These are phyloP conservation scores for Delichon dasypus DNA, from an alignment of 2,797 vertebrate species.

Conservation along the genomic window DNA sequence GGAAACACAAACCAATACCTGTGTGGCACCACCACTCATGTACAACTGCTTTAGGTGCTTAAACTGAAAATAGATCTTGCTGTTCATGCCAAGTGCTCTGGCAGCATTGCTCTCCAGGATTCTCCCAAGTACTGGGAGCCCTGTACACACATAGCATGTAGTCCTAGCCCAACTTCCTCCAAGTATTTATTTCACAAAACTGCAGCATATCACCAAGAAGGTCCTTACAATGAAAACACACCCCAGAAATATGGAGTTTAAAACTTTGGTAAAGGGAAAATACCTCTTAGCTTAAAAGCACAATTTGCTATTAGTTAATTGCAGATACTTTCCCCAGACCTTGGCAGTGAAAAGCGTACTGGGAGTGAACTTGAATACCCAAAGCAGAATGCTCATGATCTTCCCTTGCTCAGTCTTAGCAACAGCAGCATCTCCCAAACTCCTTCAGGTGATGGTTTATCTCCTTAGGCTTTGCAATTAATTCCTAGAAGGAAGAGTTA, in stretches of 20 bases:
- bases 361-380: not conserved
- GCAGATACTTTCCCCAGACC: not conserved
- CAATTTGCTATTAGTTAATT: not conserved
- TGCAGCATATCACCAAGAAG: not conserved
- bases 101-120: not conserved
- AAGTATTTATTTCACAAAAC: not conserved
- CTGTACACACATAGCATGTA: not conserved
- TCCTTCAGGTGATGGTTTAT: not conserved
- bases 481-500: not conserved
- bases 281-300: not conserved
- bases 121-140: not conserved
- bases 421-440: not conserved
- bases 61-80: fast-evolving
- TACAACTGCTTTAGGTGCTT: not conserved
- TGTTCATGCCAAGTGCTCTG: not conserved
- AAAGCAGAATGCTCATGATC: not conserved
- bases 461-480: not conserved
- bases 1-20: not conserved
- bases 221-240: not conserved
- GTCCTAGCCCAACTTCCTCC: not conserved
- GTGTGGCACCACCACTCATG: not conserved
- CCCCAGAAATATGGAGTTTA: not conserved
- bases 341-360: not conserved
- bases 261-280: not conserved
- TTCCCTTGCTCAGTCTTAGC: not conserved